phyloP scores from a whole-genome alignment of 2,797 vertebrate species.

The Channallabes apus region DNA sequence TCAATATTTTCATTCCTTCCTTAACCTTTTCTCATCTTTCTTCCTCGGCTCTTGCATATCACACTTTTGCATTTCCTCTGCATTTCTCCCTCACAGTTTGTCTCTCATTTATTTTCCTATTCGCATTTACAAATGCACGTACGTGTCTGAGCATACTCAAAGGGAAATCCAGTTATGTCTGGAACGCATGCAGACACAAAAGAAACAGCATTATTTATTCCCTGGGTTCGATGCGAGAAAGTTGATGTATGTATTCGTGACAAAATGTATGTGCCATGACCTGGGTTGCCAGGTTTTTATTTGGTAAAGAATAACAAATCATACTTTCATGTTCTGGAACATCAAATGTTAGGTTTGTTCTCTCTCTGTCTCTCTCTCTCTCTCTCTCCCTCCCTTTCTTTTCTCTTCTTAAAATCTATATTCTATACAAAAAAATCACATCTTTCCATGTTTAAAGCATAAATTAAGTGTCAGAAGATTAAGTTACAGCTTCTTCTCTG shows the following conservation, averaged over 20 bases:
- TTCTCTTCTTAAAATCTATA: too few relatives aligned
- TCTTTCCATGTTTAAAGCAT: too few relatives aligned
- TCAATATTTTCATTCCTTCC: background rate
- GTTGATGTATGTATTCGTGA: background rate
- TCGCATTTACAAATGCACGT: background rate
- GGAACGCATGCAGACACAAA: background rate
- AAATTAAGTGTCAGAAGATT: too few relatives aligned
- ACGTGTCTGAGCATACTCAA: background rate
- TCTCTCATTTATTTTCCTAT: background rate
- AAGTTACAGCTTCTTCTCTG: too few relatives aligned
- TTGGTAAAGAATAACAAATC: background rate
- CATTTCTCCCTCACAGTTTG: background rate
- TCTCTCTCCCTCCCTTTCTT: too few relatives aligned
- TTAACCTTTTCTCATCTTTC: background rate
- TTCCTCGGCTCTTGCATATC: background rate
- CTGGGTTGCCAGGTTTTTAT: constrained; percentile 4
- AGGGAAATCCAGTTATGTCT: constrained; percentile 1
- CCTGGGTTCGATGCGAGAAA: background rate
- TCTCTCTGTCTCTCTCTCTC: background rate
- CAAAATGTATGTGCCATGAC: background rate
- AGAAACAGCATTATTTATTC: too few relatives aligned
- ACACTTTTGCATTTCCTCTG: background rate
- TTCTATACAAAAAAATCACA: too few relatives aligned
- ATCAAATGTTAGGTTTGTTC: background rate
- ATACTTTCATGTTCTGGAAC: background rate